These are phyloP conservation scores for Automeris io DNA, from an alignment of 2,888 invertebrate species.

Conservation along the genomic window DNA sequence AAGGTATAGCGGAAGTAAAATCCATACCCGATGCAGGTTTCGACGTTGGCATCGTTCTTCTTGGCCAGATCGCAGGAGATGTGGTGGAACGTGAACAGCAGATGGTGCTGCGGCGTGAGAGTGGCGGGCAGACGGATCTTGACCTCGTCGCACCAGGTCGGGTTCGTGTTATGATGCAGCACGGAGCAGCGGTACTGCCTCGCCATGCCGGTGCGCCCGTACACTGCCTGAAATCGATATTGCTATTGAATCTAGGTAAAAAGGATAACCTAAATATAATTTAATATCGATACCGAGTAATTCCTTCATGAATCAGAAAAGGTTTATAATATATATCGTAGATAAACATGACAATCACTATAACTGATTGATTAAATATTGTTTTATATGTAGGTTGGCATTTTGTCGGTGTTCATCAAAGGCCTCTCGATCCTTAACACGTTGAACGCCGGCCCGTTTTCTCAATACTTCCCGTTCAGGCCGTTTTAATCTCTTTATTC, in stretches of 20 bases:
- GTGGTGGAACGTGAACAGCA: constrained; percentile 97
- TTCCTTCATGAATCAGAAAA: too few relatives aligned
- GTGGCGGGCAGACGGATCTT: constrained; percentile 93
- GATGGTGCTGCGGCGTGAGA: constrained; percentile 89
- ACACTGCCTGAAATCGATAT: constrained; percentile 44
- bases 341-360: too few relatives aligned
- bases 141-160: constrained; percentile 95
- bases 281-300: too few relatives aligned
- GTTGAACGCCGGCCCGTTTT: too few relatives aligned
- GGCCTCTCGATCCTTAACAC: too few relatives aligned
- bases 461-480: too few relatives aligned
- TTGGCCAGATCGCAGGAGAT: constrained; percentile 93
- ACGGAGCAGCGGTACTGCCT: constrained; percentile 86
- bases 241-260: background rate
- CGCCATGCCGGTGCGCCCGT: constrained; percentile 73
- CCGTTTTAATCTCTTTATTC: too few relatives aligned
- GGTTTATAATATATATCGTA: too few relatives aligned
- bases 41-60: constrained; percentile 85
- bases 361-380: background rate
- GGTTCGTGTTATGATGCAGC: constrained; percentile 92
- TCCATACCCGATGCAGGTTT: constrained; percentile 89
- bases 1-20: too few relatives aligned
- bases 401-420: too few relatives aligned
- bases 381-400: background rate
- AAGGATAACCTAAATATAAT: too few relatives aligned